Evolutionary conservation across 1,140 invertebrate genomes (phyloP), one percentile per base, ranked within the genome.

Genomic region (Drosophila asahinai): DNA sequence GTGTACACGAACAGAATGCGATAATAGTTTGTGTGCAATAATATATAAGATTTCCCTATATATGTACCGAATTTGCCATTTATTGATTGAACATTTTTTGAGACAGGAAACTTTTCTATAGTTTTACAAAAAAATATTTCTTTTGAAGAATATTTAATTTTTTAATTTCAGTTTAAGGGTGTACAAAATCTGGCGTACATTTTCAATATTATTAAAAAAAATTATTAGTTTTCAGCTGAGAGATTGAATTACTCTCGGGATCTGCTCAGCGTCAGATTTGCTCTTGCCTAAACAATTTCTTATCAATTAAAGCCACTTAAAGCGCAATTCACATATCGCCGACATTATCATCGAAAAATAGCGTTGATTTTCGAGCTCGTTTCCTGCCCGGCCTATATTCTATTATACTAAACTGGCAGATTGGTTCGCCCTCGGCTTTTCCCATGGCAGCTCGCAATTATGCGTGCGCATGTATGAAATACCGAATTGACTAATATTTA

Each of bases 401-500:
- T 11, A 67, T 63, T 45, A 47, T 57, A 22, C 22, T 42, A 57
- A 64, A 51, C 25, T 47, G 25, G 33, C 73, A 58, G 25, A 27
- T 36, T 60, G 54, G 36, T 12, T 36, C 43, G 51, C 66, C 51
- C 55, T 36, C 52, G 43, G 48, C 51, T 25, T 57, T 22, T 40
- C 30, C 61, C 19, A 48, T 64, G 65, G 38, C 45, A 66, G 52
- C 33, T 33, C 15, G 5, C 63, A 77, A 84, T 84, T 80, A 80
- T 84, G 81, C 73, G 57, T 62, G 25, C 67, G 52, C 82, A 72
- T 83, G 81, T 52, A 73, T 33, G 48, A 80, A 77, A 83, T 80
- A 72, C 68, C 58, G 71, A 83, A 84, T 84, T 67, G 78, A 84
- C 82, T 84, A 84, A 84, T 84, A 84, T 84, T 84, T 84, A 84